Evolutionary conservation across 2,797 vertebrate genomes (phyloP).

Genomic region (Petrocephalus sullivani): DNA sequence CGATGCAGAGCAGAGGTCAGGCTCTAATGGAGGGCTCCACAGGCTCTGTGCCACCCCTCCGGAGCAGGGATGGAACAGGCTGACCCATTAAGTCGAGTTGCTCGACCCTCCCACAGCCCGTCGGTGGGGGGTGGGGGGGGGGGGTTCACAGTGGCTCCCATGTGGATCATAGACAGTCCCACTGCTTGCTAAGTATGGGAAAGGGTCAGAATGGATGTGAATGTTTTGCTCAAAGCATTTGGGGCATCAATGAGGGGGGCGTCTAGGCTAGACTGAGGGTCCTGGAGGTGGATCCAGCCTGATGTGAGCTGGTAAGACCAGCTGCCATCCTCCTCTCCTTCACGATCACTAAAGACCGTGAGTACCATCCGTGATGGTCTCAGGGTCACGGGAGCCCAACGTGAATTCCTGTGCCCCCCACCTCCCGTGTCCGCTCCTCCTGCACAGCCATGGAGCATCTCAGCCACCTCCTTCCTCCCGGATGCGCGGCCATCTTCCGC

Average conservation of each 20-base stretch:
- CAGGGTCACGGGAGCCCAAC: not conserved
- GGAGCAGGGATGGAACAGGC: slow-evolving; percentile 59
- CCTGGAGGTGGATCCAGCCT: not conserved
- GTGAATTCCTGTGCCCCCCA: not conserved
- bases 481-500: slow-evolving; percentile 99
- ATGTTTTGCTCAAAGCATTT: slow-evolving; percentile 37
- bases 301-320: not conserved
- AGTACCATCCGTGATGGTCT: not conserved
- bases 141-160: slow-evolving; percentile 44
- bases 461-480: not conserved
- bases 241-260: slow-evolving; percentile 12
- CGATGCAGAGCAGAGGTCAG: slow-evolving; percentile 51
- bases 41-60: slow-evolving; percentile 51
- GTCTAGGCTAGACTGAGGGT: not conserved
- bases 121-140: slow-evolving; percentile 37
- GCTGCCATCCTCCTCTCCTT: not conserved
- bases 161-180: slow-evolving; percentile 46
- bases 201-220: not conserved
- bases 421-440: not conserved
- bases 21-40: slow-evolving; percentile 62
- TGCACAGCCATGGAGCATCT: not conserved
- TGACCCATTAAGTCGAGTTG: slow-evolving; percentile 73
- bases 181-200: slow-evolving; percentile 43
- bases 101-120: slow-evolving; percentile 63
- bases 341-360: not conserved